phyloP scores from a whole-genome alignment of 2,888 invertebrate species.

The Aphelenchoides bicaudatus region DNA sequence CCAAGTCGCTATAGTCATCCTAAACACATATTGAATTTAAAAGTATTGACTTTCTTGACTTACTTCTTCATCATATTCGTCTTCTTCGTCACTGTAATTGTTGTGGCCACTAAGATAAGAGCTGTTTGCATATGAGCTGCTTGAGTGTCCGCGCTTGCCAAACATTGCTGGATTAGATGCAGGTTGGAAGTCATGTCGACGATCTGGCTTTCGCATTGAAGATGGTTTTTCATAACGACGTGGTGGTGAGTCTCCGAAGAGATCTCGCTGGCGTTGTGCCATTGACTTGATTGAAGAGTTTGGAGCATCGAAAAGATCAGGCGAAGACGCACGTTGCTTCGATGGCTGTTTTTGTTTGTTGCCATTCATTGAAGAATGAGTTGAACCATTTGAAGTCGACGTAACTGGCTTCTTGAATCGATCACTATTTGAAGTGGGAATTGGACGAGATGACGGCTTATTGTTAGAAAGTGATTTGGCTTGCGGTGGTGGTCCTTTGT shows the following conservation, averaged over 20 bases:
- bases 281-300: neutral
- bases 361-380: neutral
- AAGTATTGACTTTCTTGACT: constrained; percentile 5
- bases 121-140: neutral
- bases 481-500: constrained; percentile 35
- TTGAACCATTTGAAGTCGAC: too few species aligned
- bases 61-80: constrained; percentile 5
- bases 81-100: constrained; percentile 1
- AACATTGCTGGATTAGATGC: constrained; percentile 6
- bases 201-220: neutral
- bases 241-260: neutral
- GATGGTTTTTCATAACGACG: neutral
- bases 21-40: constrained; percentile 5
- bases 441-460: too few species aligned
- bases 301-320: too few species aligned
- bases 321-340: neutral
- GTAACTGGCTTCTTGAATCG: neutral
- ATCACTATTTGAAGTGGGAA: neutral
- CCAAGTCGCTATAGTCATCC: constrained; percentile 54
- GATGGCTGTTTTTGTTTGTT: neutral
- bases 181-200: neutral
- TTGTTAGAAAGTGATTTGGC: neutral
- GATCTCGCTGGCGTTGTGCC: neutral
- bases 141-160: neutral
- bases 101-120: neutral